These are phyloP conservation scores for Agrochola lychnidis DNA, from an alignment of 2,888 invertebrate species.

Conservation along the genomic window DNA sequence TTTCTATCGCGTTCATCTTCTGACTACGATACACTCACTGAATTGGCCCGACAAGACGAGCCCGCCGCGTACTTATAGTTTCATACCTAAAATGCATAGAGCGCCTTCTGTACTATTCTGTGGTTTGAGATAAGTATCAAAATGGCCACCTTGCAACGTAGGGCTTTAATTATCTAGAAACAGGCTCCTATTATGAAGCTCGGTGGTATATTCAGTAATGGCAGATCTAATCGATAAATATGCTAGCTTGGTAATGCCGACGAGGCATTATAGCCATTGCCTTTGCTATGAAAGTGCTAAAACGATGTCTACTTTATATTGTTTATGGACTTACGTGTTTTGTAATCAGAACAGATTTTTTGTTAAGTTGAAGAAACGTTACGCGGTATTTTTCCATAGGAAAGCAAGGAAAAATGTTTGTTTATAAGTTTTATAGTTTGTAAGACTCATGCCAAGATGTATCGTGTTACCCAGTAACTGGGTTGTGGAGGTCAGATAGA, in stretches of 20 bases:
- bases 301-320: not conserved
- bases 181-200: slow-evolving; percentile 27
- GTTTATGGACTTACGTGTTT: not conserved
- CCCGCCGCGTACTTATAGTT: too few relatives aligned
- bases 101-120: too few relatives aligned
- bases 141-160: slow-evolving; percentile 18
- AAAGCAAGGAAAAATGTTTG: not conserved
- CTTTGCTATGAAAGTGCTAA: not conserved
- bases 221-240: slow-evolving; percentile 43
- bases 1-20: too few relatives aligned
- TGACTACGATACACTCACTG: too few relatives aligned
- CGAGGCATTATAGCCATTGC: not conserved
- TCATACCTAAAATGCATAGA: too few relatives aligned
- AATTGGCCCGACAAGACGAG: too few relatives aligned
- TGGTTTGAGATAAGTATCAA: slow-evolving; percentile 15
- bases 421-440: not conserved
- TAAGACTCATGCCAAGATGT: not conserved
- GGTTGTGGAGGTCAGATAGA: not conserved
- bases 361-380: not conserved
- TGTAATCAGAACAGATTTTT: not conserved
- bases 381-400: not conserved
- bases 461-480: not conserved
- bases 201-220: slow-evolving; percentile 26
- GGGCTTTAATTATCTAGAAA: slow-evolving; percentile 15
- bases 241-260: slow-evolving; percentile 1